Base-by-base conservation (phyloP, 2,888 invertebrate species). In the Macrophya alboannulata region DNA sequence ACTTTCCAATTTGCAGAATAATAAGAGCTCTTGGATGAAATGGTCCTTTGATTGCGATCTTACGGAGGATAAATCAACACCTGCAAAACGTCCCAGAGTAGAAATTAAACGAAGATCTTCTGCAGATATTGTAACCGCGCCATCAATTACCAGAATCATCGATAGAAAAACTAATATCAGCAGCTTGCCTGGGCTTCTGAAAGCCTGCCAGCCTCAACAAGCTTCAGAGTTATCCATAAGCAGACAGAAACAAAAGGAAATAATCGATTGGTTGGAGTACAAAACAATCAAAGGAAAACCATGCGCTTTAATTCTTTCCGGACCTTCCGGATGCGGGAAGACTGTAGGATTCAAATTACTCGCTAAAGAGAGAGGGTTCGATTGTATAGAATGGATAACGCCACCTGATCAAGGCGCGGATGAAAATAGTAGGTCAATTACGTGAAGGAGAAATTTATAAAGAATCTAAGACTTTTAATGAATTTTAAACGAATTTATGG, bases 251-350 rank as follows among this genome's bases (percentile, higher is more conserved):
- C 92, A 92, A 59, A 90, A 91, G 77, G 92, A 93, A 87, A 91
- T 93, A n/a, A 85, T 83, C 12, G 88, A 89, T 21, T 93, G 93
- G 93, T 87, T 93, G 45, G 87, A 86, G 12, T 84, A 62, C 8
- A 89, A 87, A 86, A 87, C 88, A 8, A 84, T 31, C 15, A 86
- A 74, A n/a, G 89, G 90, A 1, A 88, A 85, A 62, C 91, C 93
- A 8, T 88, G 86, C 9, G 87, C 91, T 62, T 94, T 98, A 62
- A 92, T 98, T 5, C 89, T 98, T 37, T 96, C 96, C 9, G 98
- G 98, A 0, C 97, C 98, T 37, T 95, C 98, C 0, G 98, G 98
- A 0, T 95, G 96, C 91, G 98, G 98, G 0, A 98, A 98, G 94
- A 97, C 98, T 0, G 95, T 96, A 0, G 96, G 97, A 0, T 89